Percentiles rank a stretch among this genome's conserved stretches.
These are phyloP conservation scores for Stenchaetothrips biformis DNA, from an alignment of 2,888 invertebrate species.

Conservation along the genomic window DNA sequence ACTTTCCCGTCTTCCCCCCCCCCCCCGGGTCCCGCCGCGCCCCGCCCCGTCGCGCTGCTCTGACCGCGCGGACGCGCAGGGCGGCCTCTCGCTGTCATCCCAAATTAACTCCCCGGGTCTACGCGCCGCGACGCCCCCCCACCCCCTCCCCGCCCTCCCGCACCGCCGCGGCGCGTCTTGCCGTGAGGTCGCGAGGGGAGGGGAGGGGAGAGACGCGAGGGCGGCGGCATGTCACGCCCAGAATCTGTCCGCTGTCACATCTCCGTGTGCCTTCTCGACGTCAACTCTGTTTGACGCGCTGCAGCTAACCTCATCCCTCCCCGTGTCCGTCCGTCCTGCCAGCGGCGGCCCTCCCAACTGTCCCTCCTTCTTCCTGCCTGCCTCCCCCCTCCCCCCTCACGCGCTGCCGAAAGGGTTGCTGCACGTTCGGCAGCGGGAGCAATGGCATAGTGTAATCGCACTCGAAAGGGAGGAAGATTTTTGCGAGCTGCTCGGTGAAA, in stretches of 20 bases:
- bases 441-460: too few species aligned
- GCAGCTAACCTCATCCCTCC: neutral
- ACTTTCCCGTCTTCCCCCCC: too few species aligned
- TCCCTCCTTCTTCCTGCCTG: too few species aligned
- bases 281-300: constrained; percentile 11
- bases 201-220: neutral
- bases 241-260: constrained; percentile 24
- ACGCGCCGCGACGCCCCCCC: neutral
- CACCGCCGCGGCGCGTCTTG: neutral
- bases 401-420: too few species aligned
- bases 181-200: neutral
- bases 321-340: too few species aligned
- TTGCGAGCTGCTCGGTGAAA: too few species aligned
- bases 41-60: too few species aligned
- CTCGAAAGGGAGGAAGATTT: too few species aligned
- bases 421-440: too few species aligned
- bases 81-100: neutral
- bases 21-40: too few species aligned
- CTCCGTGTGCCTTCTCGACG: constrained; percentile 8
- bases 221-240: neutral
- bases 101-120: neutral
- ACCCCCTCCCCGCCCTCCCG: neutral
- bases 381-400: too few species aligned
- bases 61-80: neutral
- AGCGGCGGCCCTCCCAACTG: neutral